Conservation (phyloP, 2,797 vertebrate genomes). For the Thripadectes ignobilis region DNA sequence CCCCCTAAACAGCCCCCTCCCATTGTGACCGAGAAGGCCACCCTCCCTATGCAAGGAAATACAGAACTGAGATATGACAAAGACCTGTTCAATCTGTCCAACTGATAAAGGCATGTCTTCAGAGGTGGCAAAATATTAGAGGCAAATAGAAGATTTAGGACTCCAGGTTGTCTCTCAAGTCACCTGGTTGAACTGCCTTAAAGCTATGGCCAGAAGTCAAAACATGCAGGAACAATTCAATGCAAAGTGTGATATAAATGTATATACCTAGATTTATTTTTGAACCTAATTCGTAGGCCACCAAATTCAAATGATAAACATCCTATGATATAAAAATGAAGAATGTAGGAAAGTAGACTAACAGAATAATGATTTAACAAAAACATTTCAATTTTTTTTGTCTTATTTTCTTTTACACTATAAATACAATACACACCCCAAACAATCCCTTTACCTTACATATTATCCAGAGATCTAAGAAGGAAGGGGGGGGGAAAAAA, state of each 20-base stretch:
- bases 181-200: neutral
- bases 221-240: neutral
- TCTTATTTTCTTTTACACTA: neutral
- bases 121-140: neutral
- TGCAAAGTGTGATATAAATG: neutral
- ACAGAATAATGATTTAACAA: neutral
- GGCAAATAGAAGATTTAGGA: neutral
- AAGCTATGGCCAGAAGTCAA: accelerated
- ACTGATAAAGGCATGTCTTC: neutral
- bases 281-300: neutral
- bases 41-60: neutral
- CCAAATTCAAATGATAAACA: neutral
- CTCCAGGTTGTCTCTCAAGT: neutral
- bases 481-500: neutral
- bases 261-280: neutral
- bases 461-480: neutral
- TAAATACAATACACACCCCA: neutral
- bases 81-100: neutral
- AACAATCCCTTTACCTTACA: neutral
- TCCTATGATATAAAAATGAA: neutral
- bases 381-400: neutral
- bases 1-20: neutral
- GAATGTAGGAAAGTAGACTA: neutral
- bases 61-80: neutral
- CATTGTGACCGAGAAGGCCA: neutral